Evolutionary conservation across 2,113 vertebrate species (phyloP), one percentile per base, ranked within the genome.

Genomic region (Eclectus roratus): DNA sequence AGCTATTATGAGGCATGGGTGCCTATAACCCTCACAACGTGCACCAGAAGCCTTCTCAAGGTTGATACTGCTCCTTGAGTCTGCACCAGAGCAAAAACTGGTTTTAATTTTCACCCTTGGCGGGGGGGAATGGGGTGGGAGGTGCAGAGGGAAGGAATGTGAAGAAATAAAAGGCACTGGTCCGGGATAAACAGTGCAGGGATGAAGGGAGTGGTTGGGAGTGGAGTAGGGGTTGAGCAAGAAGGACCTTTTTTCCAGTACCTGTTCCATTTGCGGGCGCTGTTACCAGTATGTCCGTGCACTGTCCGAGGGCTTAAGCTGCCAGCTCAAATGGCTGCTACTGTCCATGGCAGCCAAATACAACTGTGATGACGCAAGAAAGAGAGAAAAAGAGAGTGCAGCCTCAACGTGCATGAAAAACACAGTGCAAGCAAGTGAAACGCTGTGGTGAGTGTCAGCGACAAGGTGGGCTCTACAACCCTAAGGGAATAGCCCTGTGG

Each of bases 301-400:
- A 98, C 98, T 99, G 98, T 98, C 98, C 98, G 98, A 98, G 98
- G 99, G 99, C 98, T 99, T 99, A 99, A 99, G 98, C 98, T 99
- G 99, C 99, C 99, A 99, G 98, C 98, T 98, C 96, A 98, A 97
- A 98, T 98, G 98, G 98, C 98, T 98, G 98, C 98, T 98, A 99
- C 98, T 99, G 98, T 99, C 99, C 98, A 98, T 97, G 97, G 99
- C 98, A 97, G 98, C 99, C 98, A 99, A 99, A 99, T 99, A 99
- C 98, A 99, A 98, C 99, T 99, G 98, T 97, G 98, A 98, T 98
- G 98, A 97, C 92, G 98, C 98, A 92, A 97, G 98, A 97, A 88
- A 95, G 96, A 97, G 95, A 98, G 98, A 98, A 97, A 98, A 95
- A 98, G 96, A 98, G 95, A 97, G 97, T 96, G 98, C 84, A 94